Conservation (phyloP, 2,797 vertebrate genomes). For the Dendrocincla fuliginosa region DNA sequence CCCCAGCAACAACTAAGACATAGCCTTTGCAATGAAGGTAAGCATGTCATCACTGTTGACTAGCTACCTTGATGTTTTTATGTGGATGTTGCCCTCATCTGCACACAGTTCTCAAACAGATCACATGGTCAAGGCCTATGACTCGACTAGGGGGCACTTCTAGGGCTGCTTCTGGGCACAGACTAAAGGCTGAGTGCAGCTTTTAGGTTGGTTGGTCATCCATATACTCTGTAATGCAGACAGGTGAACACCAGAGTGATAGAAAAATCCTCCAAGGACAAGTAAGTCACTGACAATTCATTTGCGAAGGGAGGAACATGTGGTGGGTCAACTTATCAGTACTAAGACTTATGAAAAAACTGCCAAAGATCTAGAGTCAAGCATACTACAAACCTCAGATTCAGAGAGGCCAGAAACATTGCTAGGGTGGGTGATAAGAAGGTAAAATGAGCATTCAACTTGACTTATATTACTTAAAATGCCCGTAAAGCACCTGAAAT, state of each 20-base stretch:
- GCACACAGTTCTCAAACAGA: background rate
- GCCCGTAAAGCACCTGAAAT: background rate
- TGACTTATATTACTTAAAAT: background rate
- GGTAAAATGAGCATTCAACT: background rate
- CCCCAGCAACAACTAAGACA: background rate
- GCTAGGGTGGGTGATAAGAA: background rate
- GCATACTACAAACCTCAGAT: background rate
- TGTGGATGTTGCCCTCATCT: background rate
- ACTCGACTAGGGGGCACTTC: too few species aligned
- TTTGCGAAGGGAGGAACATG: background rate
- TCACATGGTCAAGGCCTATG: background rate
- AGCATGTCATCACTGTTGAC: background rate
- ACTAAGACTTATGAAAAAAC: background rate
- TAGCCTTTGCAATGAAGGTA: background rate
- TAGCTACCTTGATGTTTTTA: background rate
- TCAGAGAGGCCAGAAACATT: background rate
- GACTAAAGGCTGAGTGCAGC: background rate
- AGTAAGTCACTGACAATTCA: background rate
- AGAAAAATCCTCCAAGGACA: background rate
- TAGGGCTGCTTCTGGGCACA: accelerated
- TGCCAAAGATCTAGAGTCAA: background rate
- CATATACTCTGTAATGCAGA: background rate
- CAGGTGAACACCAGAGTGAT: background rate
- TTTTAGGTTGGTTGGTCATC: background rate
- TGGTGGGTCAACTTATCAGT: background rate